Evolutionary conservation across 1,140 invertebrate genomes (phyloP).

Genomic region (Euwallacea similis): DNA sequence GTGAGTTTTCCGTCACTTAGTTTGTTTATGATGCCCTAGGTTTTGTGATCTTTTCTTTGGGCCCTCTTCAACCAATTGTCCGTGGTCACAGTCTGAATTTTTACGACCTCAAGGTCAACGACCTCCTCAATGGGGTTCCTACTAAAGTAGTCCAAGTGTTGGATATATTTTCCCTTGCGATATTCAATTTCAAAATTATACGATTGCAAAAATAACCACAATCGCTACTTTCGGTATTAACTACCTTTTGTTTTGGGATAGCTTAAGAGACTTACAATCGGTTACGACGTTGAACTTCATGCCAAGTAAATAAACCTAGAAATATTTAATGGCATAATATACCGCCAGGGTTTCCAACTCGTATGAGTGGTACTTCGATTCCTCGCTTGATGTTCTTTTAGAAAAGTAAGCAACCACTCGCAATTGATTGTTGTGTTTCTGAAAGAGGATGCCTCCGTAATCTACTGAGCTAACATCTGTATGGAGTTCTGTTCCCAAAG

Average conservation of each 20-base stretch:
- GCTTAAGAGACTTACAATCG: constrained; percentile 48
- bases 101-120: too few species aligned
- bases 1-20: neutral
- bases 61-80: constrained; percentile 4
- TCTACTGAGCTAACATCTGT: constrained; percentile 48
- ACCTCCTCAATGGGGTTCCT: constrained; percentile 9
- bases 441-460: constrained; percentile 50
- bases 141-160: constrained; percentile 25
- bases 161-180: constrained; percentile 11
- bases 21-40: neutral
- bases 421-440: constrained; percentile 39
- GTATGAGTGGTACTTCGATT: constrained; percentile 51
- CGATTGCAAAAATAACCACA: constrained; percentile 49
- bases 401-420: constrained; percentile 49
- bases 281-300: constrained; percentile 47
- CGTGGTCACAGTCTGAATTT: neutral
- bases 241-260: constrained; percentile 49
- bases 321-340: constrained; percentile 42
- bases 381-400: constrained; percentile 42
- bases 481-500: constrained; percentile 45
- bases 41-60: constrained; percentile 26
- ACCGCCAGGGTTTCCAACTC: constrained; percentile 53
- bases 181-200: constrained; percentile 45
- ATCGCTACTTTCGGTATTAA: constrained; percentile 48
- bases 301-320: constrained; percentile 40